Evolutionary conservation across 2,888 invertebrate species (phyloP).

Genomic region (Cryptus viduatorius): DNA sequence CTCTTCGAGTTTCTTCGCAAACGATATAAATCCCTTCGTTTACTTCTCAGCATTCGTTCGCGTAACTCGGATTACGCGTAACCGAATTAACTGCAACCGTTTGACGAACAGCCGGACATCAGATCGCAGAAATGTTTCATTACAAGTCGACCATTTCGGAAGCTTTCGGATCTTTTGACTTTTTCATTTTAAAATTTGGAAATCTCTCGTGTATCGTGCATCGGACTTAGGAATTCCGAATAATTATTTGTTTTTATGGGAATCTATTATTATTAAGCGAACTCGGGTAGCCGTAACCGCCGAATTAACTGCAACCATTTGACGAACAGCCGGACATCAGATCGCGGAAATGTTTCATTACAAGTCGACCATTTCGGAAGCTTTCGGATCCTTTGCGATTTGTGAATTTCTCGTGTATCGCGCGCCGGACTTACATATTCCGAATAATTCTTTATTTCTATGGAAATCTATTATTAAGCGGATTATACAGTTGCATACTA

Average conservation of each 20-base stretch:
- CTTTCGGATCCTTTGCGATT: neutral
- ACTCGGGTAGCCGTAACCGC: no score
- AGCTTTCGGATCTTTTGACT: neutral
- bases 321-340: constrained; percentile 77
- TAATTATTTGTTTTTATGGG: no score
- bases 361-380: constrained; percentile 7
- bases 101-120: constrained; percentile 79
- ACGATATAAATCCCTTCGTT: constrained; percentile 63
- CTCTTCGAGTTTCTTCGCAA: constrained; percentile 56
- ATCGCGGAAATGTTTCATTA: constrained; percentile 37
- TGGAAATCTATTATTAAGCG: no score
- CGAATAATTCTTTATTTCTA: no score
- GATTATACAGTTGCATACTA: no score
- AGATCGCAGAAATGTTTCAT: constrained; percentile 40
- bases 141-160: constrained; percentile 2
- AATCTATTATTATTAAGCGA: no score
- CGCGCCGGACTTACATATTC: no score
- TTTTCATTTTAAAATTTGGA: no score
- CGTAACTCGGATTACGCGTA: constrained; percentile 76
- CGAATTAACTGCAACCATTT: constrained; percentile 83
- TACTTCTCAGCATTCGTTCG: constrained; percentile 31
- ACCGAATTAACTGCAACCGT: constrained; percentile 83
- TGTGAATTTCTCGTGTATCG: no score
- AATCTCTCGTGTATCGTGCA: no score
- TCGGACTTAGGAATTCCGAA: no score